Base-by-base conservation (phyloP, 1,140 invertebrate genomes). In the Phymastichus coffea region DNA sequence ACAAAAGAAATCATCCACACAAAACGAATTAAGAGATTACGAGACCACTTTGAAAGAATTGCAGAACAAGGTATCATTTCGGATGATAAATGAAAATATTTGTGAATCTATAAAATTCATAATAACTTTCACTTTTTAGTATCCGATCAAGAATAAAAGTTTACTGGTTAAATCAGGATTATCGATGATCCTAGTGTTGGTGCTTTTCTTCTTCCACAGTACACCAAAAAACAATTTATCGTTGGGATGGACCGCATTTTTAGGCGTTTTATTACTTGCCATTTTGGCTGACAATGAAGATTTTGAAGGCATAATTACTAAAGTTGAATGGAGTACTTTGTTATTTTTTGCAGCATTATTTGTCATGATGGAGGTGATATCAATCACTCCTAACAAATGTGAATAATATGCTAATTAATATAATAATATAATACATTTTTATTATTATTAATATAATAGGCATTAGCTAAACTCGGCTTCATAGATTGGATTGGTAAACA, bases 331-430 rank as follows among this genome's bases (percentile, higher is more conserved):
- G 93, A 88, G 89, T 1, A 95, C 93, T 0, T 72, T 96, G 1
- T 76, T 95, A 12, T 96, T 95, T 76, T 96, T 96, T 70, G 91
- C 91, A 0, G 87, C 91, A 0, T 75, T 96, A 0, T 96, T 96
- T 61, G 87, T 94, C 8, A 79, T 96, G 0, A 96, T 96, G 92
- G 92, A 95, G 80, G 84, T 85, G 70, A n/a, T n/a, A n/a, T n/a
- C n/a, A n/a, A n/a, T n/a, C n/a, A n/a, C n/a, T n/a, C n/a, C n/a
- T n/a, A 68, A n/a, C n/a, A n/a, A n/a, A n/a, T n/a, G n/a, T n/a
- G n/a, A n/a, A n/a, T n/a, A n/a, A n/a, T n/a, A n/a, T n/a, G n/a
- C n/a, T n/a, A n/a, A n/a, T n/a, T n/a, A n/a, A n/a, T n/a, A n/a
- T n/a, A n/a, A n/a, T n/a, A n/a, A n/a, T n/a, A n/a, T n/a, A n/a